Conservation (phyloP, 2,797 vertebrate species). For the Morelia viridis region DNA sequence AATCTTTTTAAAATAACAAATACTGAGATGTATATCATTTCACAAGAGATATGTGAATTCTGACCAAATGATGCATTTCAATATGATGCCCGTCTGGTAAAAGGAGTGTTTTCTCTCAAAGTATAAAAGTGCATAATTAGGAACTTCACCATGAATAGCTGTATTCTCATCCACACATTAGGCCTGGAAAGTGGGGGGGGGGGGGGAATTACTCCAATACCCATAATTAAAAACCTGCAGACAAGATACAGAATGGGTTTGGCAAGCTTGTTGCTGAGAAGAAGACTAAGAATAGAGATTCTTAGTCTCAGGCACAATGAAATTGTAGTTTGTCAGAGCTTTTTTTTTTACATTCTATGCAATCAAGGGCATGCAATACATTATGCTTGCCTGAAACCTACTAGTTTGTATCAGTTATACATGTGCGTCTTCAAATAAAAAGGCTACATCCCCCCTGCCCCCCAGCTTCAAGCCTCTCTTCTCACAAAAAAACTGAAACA, state of each 20-base stretch:
- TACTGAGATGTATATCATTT: background rate
- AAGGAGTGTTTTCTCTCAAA: background rate
- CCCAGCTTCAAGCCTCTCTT: background rate
- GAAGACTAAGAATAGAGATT: constrained; percentile 3
- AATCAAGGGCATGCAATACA: background rate
- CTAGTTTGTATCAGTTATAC: background rate
- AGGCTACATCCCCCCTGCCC: background rate
- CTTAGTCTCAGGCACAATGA: background rate
- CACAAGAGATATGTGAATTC: background rate
- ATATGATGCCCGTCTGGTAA: background rate
- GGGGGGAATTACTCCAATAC: background rate
- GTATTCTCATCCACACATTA: background rate
- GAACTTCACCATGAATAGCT: background rate
- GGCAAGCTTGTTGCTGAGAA: background rate
- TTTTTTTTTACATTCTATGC: background rate
- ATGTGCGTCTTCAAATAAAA: constrained; percentile 1
- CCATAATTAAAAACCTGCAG: background rate
- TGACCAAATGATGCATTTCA: background rate
- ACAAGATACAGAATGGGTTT: background rate
- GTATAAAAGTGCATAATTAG: background rate
- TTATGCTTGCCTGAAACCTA: background rate
- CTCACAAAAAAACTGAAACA: background rate
- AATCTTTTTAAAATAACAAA: background rate
- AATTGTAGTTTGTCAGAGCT: background rate
- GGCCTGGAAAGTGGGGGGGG: no score